A percentile compares a stretch with the other conserved stretches of the same genome.
Conservation (phyloP, 2,797 vertebrate genomes). For the Clarias fuscus region DNA sequence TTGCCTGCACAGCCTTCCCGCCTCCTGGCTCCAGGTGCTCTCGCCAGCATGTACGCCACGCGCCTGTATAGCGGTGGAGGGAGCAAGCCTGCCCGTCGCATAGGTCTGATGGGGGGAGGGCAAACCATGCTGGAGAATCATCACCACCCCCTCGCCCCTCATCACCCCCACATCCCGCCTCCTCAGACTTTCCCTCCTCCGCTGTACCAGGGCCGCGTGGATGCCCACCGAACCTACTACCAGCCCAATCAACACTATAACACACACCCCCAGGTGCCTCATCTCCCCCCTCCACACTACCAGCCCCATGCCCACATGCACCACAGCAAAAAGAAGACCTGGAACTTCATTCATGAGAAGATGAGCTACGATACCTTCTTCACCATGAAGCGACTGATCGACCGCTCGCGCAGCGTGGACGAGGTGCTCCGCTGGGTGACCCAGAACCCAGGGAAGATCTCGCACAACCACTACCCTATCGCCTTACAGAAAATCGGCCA, state of each 20-base stretch:
- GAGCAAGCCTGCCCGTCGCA: constrained; percentile 68
- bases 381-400: constrained; percentile 89
- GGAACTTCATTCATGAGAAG: constrained; percentile 88
- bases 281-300: constrained; percentile 65
- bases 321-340: constrained; percentile 78
- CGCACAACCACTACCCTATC: constrained; percentile 86
- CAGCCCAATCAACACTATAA: constrained; percentile 66
- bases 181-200: constrained; percentile 59
- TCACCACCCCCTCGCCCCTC: constrained; percentile 57
- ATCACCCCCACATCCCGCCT: constrained; percentile 62
- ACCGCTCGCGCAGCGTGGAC: constrained; percentile 82
- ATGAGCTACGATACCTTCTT: constrained; percentile 89
- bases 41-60: constrained; percentile 71
- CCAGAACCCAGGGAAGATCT: constrained; percentile 89
- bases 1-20: constrained; percentile 47
- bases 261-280: constrained; percentile 58
- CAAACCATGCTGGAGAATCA: constrained; percentile 67
- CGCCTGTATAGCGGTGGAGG: constrained; percentile 71
- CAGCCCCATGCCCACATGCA: constrained; percentile 67
- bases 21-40: constrained; percentile 34
- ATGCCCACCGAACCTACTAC: constrained; percentile 66
- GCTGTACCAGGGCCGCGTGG: constrained; percentile 69
- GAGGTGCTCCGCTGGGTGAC: constrained; percentile 91
- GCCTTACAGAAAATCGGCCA: constrained; percentile 86
- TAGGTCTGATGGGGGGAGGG: constrained; percentile 63